Conservation (phyloP, 2,888 invertebrate genomes). For the Xylophagus ater region DNA sequence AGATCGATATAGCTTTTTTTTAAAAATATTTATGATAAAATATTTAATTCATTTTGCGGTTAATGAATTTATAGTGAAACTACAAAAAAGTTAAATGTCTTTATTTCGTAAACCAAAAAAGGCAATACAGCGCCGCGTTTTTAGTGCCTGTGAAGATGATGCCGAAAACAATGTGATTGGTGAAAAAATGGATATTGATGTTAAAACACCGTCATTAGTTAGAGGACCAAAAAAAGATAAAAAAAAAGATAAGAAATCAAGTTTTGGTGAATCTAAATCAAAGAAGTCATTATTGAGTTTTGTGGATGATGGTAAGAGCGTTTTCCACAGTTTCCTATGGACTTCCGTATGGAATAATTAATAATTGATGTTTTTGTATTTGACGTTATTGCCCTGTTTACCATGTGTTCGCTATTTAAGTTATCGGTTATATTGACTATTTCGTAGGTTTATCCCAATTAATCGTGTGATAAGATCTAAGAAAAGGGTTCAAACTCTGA, state of each 20-base stretch:
- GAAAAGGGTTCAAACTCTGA: background rate
- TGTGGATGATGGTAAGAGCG: constrained; percentile 54
- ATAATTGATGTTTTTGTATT: background rate
- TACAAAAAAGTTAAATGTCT: constrained; percentile 49
- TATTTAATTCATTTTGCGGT: too few species aligned
- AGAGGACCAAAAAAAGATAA: constrained; percentile 19
- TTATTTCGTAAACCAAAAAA: constrained; percentile 81
- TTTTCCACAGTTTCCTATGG: background rate
- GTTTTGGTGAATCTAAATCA: constrained; percentile 40
- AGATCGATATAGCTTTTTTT: too few species aligned
- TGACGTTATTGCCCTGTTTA: too few species aligned
- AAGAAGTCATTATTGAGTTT: constrained; percentile 63
- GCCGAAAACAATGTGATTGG: constrained; percentile 39
- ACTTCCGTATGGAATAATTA: background rate
- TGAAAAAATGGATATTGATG: constrained; percentile 36
- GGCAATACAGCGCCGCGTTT: constrained; percentile 65
- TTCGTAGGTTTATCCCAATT: background rate
- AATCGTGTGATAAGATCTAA: background rate
- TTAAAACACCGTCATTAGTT: constrained; percentile 21
- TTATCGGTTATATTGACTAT: too few species aligned
- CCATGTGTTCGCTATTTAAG: too few species aligned
- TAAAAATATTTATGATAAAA: too few species aligned
- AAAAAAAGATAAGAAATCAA: constrained; percentile 23
- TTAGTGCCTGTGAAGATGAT: constrained; percentile 57
- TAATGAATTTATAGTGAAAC: too few species aligned